Percentiles rank a stretch among this genome's conserved stretches.
These are phyloP conservation scores for Meriones psammophilus DNA, from an alignment of 2,797 vertebrate genomes.

Conservation along the genomic window DNA sequence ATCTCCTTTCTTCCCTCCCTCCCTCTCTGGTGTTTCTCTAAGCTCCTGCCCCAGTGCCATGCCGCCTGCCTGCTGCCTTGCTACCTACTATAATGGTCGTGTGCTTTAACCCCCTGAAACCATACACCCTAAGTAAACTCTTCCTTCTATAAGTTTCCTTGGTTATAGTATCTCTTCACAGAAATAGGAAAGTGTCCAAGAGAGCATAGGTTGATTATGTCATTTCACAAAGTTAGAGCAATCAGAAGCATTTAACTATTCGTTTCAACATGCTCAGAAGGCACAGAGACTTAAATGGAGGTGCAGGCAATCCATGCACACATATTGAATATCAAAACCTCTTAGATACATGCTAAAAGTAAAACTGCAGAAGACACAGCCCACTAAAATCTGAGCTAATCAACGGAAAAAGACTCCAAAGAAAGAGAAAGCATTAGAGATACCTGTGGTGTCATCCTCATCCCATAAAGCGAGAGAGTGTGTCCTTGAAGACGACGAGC, in stretches of 20 bases:
- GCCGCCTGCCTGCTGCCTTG: not conserved
- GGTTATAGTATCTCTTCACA: not conserved
- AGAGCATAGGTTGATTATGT: not conserved
- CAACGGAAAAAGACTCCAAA: not conserved
- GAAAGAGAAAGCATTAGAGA: conserved; percentile 27
- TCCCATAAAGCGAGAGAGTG: not conserved
- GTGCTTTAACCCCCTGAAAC: not conserved
- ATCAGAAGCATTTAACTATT: not conserved
- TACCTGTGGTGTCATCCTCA: not conserved
- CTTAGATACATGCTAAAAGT: conserved; percentile 2
- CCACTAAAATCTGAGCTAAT: conserved; percentile 10
- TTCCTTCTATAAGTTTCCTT: not conserved
- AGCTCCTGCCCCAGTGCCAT: not conserved
- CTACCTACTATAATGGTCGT: not conserved
- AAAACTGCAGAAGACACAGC: not conserved
- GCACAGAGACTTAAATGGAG: not conserved
- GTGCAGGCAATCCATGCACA: not conserved
- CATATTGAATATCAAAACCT: not conserved
- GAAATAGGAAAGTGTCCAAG: not conserved
- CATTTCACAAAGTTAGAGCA: not conserved
- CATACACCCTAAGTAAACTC: not conserved
- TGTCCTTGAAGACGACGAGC: not conserved
- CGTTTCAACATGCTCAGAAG: not conserved
- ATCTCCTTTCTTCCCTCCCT: not conserved
- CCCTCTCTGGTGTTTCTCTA: not conserved